Evolutionary conservation across 2,797 vertebrate species (phyloP), one percentile per base, ranked within the genome.

Genomic region (Numenius phaeopus): DNA sequence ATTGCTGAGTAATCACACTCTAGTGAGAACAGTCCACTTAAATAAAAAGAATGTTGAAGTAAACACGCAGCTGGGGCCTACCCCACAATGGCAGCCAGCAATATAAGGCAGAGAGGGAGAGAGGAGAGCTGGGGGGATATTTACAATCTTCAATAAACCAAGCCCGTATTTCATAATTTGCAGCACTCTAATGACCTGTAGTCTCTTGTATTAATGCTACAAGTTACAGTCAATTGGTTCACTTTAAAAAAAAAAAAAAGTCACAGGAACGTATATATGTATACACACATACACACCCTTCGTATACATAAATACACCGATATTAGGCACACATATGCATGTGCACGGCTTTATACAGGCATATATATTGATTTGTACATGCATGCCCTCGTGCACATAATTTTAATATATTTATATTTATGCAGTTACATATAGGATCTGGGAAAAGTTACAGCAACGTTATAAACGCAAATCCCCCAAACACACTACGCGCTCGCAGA

Each of bases 1-100:
- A 98, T 98, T 98, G 98, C 98, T 98, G 97, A 96, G 97, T 98
- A 98, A 98, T 98, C 98, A 97, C 98, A 98, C 97, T 98, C 97
- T 96, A 97, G 98, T 98, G 98, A 98, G 98, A 98, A 98, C 85
- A 96, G 97, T 97, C 96, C 96, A 97, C 97, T 95, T 91, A 98
- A 98, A 98, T 97, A 98, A 98, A 98, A 98, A 98, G 97, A 98
- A 97, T 95, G 96, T 93, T 81, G 97, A 98, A 97, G 97, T 98
- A 97, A 98, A 98, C 97, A 98, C 83, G 97, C 98, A 98, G 98
- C 98, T 98, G 98, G 98, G 98, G 98, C 98, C 98, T 98, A 97
- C 96, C 90, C 96, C 85, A 91, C 97, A 97, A 97, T 97, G 95
- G 94, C 88, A 97, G 96, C 71, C 95, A 95, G 93, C 90, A 96